A percentile compares a stretch with the other conserved stretches of the same genome.
Conservation (phyloP, 2,113 vertebrate genomes). For the Salvelinus sp. region DNA sequence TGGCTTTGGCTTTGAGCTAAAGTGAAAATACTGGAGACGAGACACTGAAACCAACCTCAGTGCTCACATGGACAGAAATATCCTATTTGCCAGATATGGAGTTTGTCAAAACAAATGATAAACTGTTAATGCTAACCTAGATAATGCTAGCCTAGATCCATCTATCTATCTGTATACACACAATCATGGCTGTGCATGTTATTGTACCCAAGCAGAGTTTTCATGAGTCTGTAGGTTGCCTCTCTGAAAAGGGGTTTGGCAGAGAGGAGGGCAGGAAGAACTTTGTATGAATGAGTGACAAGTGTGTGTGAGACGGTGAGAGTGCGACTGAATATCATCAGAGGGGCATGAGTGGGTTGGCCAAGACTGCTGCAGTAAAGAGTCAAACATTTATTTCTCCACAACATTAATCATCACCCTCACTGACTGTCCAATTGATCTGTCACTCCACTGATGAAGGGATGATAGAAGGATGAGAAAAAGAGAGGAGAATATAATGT, state of each 20-base stretch:
- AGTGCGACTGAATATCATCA: not conserved
- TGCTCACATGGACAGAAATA: no score
- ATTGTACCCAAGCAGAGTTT: no score
- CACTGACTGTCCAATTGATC: not conserved
- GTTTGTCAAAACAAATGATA: slow-evolving; percentile 7
- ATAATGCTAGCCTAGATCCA: no score
- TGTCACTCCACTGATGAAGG: not conserved
- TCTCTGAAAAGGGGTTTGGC: no score
- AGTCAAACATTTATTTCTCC: not conserved
- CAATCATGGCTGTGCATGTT: no score
- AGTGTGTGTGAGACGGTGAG: slow-evolving; percentile 4
- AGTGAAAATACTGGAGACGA: not conserved
- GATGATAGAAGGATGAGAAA: not conserved
- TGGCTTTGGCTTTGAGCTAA: not conserved
- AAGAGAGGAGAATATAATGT: not conserved
- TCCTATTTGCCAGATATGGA: not conserved
- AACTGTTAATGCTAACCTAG: not conserved
- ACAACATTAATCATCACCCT: not conserved
- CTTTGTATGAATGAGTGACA: no score
- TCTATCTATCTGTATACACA: no score
- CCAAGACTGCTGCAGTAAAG: not conserved
- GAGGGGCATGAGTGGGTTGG: not conserved
- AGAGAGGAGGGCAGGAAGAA: no score
- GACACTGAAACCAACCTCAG: not conserved
- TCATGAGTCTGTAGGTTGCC: no score